Evolutionary conservation across 2,888 invertebrate species (phyloP).

Genomic region (Abrostola triplasia): DNA sequence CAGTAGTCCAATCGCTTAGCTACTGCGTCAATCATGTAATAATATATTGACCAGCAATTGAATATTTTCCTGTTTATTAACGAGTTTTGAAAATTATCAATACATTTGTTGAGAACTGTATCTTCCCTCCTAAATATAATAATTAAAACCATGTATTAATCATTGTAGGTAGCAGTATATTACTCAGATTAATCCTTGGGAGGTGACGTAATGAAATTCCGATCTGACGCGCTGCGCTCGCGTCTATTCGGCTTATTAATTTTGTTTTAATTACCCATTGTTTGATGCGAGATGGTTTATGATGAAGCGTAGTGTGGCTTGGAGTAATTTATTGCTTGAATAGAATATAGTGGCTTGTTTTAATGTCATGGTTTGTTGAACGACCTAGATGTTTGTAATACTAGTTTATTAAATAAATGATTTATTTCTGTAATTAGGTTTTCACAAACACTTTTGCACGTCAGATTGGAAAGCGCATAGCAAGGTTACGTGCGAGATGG

Average conservation of each 20-base stretch:
- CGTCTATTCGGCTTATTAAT: constrained; percentile 49
- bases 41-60: too few relatives aligned
- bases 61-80: too few relatives aligned
- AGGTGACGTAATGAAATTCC: constrained; percentile 21
- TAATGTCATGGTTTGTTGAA: too few relatives aligned
- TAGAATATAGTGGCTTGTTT: not conserved
- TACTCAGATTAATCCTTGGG: constrained; percentile 47
- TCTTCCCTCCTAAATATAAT: constrained; percentile 30
- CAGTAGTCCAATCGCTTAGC: too few relatives aligned
- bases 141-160: constrained; percentile 46
- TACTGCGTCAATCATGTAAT: too few relatives aligned
- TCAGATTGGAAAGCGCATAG: too few relatives aligned
- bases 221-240: constrained; percentile 39
- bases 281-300: constrained; percentile 24
- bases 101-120: constrained; percentile 11
- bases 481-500: too few relatives aligned
- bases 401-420: too few relatives aligned
- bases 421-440: too few relatives aligned
- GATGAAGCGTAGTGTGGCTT: constrained; percentile 15
- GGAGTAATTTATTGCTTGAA: not conserved
- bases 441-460: too few relatives aligned
- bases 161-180: constrained; percentile 48
- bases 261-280: constrained; percentile 53
- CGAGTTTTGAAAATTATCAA: too few relatives aligned
- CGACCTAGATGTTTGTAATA: too few relatives aligned